phyloP scores from a whole-genome alignment of 2,888 invertebrate species.

The Cyaniris semiargus region DNA sequence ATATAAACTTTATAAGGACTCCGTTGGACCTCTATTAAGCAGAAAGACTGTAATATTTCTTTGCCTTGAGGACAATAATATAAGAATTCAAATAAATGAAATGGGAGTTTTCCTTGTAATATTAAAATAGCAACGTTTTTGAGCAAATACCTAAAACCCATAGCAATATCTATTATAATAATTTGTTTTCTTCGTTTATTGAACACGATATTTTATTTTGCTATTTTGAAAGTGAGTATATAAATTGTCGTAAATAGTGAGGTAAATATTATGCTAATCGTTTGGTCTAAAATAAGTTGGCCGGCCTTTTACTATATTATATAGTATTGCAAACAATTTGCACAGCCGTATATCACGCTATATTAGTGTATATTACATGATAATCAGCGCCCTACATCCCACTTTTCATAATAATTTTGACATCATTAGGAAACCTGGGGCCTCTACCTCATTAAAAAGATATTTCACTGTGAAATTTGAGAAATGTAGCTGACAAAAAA shows the following conservation, averaged over 20 bases:
- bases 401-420: slow-evolving; percentile 13
- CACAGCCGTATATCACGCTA: neutral
- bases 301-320: too few relatives aligned
- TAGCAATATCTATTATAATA: neutral
- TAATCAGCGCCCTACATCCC: neutral
- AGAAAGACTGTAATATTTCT: slow-evolving; percentile 25
- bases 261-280: too few relatives aligned
- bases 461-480: slow-evolving; percentile 6
- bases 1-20: slow-evolving; percentile 18
- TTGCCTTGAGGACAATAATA: slow-evolving; percentile 10
- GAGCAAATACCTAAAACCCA: neutral
- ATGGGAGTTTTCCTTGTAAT: slow-evolving; percentile 2
- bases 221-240: too few relatives aligned
- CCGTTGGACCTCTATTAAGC: slow-evolving; percentile 25
- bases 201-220: neutral
- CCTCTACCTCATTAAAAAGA: neutral
- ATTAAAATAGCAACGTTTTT: neutral
- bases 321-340: too few relatives aligned
- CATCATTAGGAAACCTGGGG: slow-evolving; percentile 14
- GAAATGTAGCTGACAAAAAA: neutral
- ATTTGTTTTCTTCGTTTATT: neutral
- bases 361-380: neutral
- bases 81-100: neutral
- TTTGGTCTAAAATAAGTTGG: too few relatives aligned
- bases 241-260: too few relatives aligned